Conservation (phyloP, 2,113 vertebrate species). For the Hucho hucho region DNA sequence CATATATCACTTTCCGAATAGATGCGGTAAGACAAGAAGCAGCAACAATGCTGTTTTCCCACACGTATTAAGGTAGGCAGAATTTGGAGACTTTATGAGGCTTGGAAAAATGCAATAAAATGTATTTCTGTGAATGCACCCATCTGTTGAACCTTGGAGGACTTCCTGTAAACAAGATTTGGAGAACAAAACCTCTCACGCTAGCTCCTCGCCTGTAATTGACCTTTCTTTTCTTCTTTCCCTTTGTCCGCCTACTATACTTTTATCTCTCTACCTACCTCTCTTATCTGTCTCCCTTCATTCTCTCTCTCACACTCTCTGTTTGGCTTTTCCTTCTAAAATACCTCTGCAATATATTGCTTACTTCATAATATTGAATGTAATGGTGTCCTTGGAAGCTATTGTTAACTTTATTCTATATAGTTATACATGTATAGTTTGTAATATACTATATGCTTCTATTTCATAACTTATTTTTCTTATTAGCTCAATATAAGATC, state of each 20-base stretch:
- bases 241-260: background rate
- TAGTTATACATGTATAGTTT: too few relatives aligned
- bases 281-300: background rate
- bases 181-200: conserved; percentile 71
- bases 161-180: conserved; percentile 77
- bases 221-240: conserved; percentile 47
- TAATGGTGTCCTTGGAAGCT: background rate
- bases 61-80: conserved; percentile 67
- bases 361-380: background rate
- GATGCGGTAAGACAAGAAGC: conserved; percentile 33
- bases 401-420: too few relatives aligned
- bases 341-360: background rate
- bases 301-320: background rate
- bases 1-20: conserved; percentile 9
- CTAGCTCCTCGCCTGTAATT: conserved; percentile 45
- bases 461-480: too few relatives aligned
- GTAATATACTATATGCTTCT: too few relatives aligned
- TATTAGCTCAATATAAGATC: too few relatives aligned
- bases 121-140: conserved; percentile 69
- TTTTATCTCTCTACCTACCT: background rate
- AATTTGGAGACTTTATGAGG: conserved; percentile 64
- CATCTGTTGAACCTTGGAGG: conserved; percentile 71
- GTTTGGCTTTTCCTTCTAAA: background rate
- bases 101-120: conserved; percentile 78
- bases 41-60: conserved; percentile 63